Evolutionary conservation across 64 coral and sea anemone species (phyloP).

Genomic region (Porites australiensis): DNA sequence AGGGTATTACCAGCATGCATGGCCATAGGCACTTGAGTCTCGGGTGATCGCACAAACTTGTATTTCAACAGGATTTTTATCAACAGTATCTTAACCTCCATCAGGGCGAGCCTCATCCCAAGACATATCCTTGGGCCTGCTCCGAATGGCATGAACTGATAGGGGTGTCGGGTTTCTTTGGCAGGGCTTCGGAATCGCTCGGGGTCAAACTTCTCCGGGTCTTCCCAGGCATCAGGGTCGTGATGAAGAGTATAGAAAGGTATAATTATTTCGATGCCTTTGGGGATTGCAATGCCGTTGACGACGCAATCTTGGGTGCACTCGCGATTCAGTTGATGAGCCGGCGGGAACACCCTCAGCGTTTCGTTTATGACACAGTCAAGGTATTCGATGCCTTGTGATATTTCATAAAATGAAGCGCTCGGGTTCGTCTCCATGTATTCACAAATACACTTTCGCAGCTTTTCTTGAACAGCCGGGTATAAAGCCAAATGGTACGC

Average conservation of each 20-base stretch:
- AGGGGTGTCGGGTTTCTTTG: conserved; percentile 42
- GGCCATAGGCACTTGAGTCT: conserved; percentile 53
- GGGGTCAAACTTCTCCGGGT: conserved; percentile 71
- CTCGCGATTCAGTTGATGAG: conserved; percentile 41
- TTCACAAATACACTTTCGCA: conserved; percentile 17
- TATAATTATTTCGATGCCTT: conserved; percentile 38
- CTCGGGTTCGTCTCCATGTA: not conserved
- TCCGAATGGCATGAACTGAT: conserved; percentile 64
- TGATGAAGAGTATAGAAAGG: conserved; percentile 73
- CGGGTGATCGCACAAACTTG: conserved; percentile 43
- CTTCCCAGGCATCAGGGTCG: conserved; percentile 65
- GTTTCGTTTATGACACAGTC: conserved; percentile 76
- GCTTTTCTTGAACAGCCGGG: conserved; percentile 62
- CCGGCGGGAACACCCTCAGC: conserved; percentile 55
- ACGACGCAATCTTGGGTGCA: conserved; percentile 41
- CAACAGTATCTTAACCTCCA: conserved; percentile 57
- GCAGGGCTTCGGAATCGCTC: conserved; percentile 52
- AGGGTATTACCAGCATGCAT: conserved; percentile 51
- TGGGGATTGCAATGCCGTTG: conserved; percentile 54
- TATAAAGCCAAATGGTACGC: conserved; percentile 61
- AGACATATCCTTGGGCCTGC: conserved; percentile 59
- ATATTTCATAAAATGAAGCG: conserved; percentile 48
- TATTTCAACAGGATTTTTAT: conserved; percentile 45
- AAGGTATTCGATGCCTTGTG: conserved; percentile 57
- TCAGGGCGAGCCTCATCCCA: conserved; percentile 56